These are phyloP conservation scores for Pelecanus crispus DNA, from an alignment of 2,113 vertebrate genomes.

Conservation along the genomic window DNA sequence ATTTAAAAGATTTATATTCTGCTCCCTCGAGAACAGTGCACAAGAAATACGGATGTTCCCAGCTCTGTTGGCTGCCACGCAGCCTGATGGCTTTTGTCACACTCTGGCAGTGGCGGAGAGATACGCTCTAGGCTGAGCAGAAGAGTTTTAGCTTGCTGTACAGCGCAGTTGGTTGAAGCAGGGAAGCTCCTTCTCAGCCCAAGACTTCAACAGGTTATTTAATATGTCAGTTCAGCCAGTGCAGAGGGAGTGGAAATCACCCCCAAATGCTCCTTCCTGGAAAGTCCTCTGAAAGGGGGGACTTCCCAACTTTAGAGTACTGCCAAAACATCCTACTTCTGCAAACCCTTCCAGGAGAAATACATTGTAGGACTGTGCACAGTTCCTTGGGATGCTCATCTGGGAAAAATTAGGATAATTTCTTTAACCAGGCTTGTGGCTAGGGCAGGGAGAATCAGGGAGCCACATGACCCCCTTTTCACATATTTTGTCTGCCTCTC, in stretches of 20 bases:
- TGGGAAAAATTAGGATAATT: slow-evolving; percentile 15
- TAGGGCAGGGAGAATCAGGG: not conserved
- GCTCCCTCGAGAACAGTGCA: not conserved
- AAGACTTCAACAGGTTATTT: not conserved
- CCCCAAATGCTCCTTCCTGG: not conserved
- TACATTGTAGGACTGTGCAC: not conserved
- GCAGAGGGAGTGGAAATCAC: slow-evolving; percentile 8
- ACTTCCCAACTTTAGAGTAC: not conserved
- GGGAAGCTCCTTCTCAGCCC: not conserved
- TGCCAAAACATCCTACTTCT: not conserved
- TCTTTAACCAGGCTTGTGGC: not conserved
- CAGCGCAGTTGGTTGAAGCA: not conserved
- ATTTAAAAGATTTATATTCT: not conserved
- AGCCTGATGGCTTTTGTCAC: not conserved
- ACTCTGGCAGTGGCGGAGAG: not conserved
- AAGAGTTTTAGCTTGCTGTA: not conserved
- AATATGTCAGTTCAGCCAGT: not conserved
- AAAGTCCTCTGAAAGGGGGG: slow-evolving; percentile 1
- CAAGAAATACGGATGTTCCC: not conserved
- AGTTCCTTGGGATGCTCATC: not conserved
- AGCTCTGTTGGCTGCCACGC: not conserved
- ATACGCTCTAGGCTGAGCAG: not conserved
- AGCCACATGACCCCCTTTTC: not conserved
- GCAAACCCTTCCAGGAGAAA: not conserved
- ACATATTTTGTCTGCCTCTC: not conserved